These are phyloP conservation scores for Drosophila nr. fundita DNA, from an alignment of 2,888 invertebrate species.

Conservation along the genomic window DNA sequence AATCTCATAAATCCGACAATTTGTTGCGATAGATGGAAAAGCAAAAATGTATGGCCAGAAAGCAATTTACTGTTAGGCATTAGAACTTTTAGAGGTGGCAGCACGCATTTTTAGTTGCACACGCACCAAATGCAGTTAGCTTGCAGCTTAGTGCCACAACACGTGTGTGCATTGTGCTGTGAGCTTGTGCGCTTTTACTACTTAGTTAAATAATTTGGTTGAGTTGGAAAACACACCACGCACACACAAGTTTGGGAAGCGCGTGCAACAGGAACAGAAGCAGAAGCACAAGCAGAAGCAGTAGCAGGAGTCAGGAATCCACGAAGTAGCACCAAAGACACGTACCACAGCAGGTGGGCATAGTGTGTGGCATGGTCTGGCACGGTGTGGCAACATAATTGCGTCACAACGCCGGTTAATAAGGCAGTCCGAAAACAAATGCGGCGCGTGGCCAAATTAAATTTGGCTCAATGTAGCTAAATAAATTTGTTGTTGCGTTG, in stretches of 20 bases:
- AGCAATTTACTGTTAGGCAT: not conserved
- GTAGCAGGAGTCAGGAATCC: constrained; percentile 37
- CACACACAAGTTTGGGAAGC: constrained; percentile 46
- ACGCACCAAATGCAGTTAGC: constrained; percentile 25
- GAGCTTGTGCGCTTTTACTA: constrained; percentile 67
- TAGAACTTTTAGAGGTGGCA: constrained; percentile 7
- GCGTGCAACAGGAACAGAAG: constrained; percentile 56
- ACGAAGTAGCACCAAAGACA: constrained; percentile 48
- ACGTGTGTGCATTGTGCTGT: constrained; percentile 39
- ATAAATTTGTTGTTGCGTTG: constrained; percentile 15
- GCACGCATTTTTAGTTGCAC: constrained; percentile 1
- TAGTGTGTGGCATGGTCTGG: not conserved
- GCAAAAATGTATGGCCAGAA: not conserved
- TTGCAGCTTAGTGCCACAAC: constrained; percentile 15
- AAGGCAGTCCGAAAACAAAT: constrained; percentile 49
- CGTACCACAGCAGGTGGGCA: constrained; percentile 45
- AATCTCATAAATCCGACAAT: not conserved
- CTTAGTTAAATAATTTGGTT: constrained; percentile 77
- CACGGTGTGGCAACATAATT: constrained; percentile 61
- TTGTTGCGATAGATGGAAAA: not conserved
- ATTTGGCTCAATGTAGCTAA: constrained; percentile 40
- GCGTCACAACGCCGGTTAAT: constrained; percentile 74
- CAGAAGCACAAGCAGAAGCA: constrained; percentile 26
- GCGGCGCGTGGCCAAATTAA: constrained; percentile 55
- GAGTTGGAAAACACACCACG: constrained; percentile 50